Evolutionary conservation across 1,140 invertebrate genomes (phyloP).

Genomic region (Leptinotarsa texana): DNA sequence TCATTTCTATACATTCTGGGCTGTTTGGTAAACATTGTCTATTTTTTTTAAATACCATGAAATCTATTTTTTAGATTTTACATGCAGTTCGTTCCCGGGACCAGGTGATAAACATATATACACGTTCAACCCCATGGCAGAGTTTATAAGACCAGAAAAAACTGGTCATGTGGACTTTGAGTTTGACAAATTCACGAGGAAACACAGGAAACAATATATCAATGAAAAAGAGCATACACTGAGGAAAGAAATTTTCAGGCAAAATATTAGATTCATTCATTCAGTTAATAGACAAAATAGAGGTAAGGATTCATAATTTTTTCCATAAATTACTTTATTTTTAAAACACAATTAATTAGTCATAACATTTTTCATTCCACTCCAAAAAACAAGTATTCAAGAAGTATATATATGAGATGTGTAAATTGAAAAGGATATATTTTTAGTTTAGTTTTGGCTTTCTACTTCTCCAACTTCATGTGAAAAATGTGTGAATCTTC

Average conservation of each 20-base stretch:
- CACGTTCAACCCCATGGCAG: conserved; percentile 91
- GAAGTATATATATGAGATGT: too few relatives aligned
- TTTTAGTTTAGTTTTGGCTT: too few relatives aligned
- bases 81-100: conserved; percentile 83
- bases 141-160: conserved; percentile 76
- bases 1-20: not conserved
- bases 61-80: conserved; percentile 62
- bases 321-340: not conserved
- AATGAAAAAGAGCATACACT: conserved; percentile 68
- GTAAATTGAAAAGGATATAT: too few relatives aligned
- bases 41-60: not conserved
- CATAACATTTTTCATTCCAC: too few relatives aligned
- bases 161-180: conserved; percentile 75
- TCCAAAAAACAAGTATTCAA: too few relatives aligned
- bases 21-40: not conserved
- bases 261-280: conserved; percentile 76
- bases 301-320: conserved; percentile 30
- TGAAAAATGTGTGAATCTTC: too few relatives aligned
- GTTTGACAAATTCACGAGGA: conserved; percentile 77
- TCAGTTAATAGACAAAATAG: conserved; percentile 48
- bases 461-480: too few relatives aligned
- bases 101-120: conserved; percentile 77
- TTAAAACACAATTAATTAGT: too few relatives aligned
- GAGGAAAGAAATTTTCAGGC: conserved; percentile 81
- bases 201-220: conserved; percentile 74